Evolutionary conservation across 2,797 vertebrate genomes (phyloP).

Genomic region (Pteronotus mesoamericanus): DNA sequence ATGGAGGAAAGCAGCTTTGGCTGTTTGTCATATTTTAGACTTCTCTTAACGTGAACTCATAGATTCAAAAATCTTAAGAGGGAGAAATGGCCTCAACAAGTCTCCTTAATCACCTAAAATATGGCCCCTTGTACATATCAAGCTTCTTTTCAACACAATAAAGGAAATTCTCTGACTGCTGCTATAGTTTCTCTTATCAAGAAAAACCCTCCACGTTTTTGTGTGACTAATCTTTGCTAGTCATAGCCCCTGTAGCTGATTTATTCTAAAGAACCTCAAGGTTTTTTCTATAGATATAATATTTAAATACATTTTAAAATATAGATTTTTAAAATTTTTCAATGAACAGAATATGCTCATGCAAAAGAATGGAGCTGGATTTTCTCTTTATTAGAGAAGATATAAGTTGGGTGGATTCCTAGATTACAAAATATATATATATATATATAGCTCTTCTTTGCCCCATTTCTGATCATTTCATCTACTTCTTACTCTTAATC

Average conservation of each 20-base stretch:
- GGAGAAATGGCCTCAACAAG: not conserved
- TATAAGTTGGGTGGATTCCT: not conserved
- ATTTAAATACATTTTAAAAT: not conserved
- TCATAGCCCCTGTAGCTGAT: not conserved
- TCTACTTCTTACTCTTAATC: not conserved
- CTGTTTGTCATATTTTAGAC: not conserved
- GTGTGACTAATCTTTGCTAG: not conserved
- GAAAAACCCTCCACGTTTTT: not conserved
- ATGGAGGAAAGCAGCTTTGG: not conserved
- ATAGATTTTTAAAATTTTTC: not conserved
- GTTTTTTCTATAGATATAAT: not conserved
- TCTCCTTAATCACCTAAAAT: not conserved
- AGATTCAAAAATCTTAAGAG: not conserved
- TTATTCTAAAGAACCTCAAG: not conserved
- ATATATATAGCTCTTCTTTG: not conserved
- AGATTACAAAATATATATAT: not conserved
- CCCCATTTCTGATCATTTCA: not conserved
- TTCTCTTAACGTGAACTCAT: conserved; percentile 1
- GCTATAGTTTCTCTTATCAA: not conserved
- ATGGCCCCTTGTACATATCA: not conserved
- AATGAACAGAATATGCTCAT: not conserved
- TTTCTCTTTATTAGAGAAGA: not conserved
- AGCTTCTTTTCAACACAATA: not conserved
- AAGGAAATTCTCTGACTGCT: not conserved
- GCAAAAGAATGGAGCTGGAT: not conserved